Conservation (phyloP, 2,113 vertebrate species). For the Sturnus vulgaris region DNA sequence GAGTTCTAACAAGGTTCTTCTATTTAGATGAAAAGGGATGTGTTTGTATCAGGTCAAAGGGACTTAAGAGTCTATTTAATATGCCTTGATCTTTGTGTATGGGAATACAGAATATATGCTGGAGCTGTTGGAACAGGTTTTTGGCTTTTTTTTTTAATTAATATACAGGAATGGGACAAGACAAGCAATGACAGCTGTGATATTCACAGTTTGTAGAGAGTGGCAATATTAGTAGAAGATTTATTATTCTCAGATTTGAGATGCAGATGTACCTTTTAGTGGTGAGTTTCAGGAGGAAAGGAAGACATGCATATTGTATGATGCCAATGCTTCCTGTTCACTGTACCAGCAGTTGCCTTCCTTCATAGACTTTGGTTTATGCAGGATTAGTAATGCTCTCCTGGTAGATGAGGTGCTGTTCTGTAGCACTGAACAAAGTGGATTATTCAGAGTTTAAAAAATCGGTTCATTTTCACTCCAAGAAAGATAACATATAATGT, state of each 20-base stretch:
- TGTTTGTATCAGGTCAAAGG: neutral
- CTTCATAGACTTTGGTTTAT: neutral
- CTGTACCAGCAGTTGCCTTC: neutral
- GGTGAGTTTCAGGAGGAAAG: neutral
- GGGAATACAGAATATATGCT: neutral
- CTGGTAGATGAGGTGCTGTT: neutral
- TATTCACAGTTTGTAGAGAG: neutral
- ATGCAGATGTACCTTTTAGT: neutral
- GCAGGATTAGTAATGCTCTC: neutral
- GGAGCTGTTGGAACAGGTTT: neutral
- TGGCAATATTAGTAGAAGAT: neutral
- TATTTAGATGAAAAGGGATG: neutral
- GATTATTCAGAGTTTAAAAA: neutral
- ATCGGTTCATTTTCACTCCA: neutral
- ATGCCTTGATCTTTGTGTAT: neutral
- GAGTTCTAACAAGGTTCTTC: neutral
- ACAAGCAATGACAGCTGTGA: neutral
- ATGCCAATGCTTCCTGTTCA: neutral
- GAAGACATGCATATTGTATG: neutral
- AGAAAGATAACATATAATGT: neutral
- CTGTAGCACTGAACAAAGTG: neutral
- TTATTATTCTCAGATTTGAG: neutral
- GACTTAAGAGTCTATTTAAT: neutral
- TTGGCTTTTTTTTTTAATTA: fast-evolving
- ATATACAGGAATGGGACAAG: neutral